phyloP scores from a whole-genome alignment of 92 coral and sea anemone species.

The Hydrozoanthus gracilis region DNA sequence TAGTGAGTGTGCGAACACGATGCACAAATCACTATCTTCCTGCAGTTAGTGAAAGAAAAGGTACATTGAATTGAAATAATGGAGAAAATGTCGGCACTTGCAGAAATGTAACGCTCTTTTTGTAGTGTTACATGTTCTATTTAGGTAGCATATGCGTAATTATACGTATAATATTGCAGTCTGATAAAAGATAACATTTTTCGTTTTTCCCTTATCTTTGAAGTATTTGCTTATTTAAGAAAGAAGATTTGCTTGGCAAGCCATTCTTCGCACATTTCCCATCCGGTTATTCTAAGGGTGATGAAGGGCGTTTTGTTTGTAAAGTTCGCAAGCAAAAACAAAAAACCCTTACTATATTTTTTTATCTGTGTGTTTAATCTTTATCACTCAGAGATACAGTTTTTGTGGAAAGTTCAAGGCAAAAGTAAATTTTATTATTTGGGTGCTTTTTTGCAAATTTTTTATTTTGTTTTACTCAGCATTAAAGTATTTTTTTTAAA shows the following conservation, averaged over 20 bases:
- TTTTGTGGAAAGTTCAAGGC: slow-evolving; percentile 4
- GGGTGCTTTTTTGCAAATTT: neutral
- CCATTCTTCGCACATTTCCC: neutral
- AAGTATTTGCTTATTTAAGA: neutral
- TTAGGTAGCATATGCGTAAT: neutral
- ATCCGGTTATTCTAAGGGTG: slow-evolving; percentile 21
- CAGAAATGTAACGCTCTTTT: slow-evolving; percentile 10
- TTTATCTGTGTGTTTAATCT: slow-evolving; percentile 46
- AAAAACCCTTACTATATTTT: neutral
- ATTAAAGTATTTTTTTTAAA: neutral
- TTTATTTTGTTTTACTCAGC: neutral
- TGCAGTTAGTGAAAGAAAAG: neutral
- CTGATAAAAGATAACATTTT: slow-evolving; percentile 28
- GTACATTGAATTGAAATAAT: neutral
- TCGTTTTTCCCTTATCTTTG: slow-evolving; percentile 15
- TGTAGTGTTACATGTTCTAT: slow-evolving; percentile 3
- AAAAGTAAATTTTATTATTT: neutral
- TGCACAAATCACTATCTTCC: no score
- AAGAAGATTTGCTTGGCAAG: neutral
- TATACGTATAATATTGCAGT: slow-evolving; percentile 7
- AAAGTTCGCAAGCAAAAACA: slow-evolving; percentile 5
- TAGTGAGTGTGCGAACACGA: neutral
- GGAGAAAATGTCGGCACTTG: neutral
- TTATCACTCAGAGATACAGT: slow-evolving; percentile 28
- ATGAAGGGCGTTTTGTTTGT: slow-evolving; percentile 4